These are phyloP conservation scores for Zaprionus vittiger DNA, from an alignment of 1,140 invertebrate species.

Conservation along the genomic window DNA sequence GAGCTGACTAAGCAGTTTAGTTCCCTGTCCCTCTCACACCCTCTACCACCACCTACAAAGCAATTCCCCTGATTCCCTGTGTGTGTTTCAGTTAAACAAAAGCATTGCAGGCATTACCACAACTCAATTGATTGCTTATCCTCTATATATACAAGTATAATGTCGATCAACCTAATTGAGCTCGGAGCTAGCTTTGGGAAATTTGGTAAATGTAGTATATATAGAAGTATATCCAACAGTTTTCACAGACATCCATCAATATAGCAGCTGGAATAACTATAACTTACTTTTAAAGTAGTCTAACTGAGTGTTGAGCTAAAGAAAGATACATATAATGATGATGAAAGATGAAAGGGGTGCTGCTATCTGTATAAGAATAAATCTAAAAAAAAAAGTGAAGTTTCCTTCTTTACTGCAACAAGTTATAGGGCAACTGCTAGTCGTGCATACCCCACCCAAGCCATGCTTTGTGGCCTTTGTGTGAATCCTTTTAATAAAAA, in stretches of 20 bases:
- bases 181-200: not conserved
- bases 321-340: no score
- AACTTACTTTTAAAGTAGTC: no score
- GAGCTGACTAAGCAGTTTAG: slow-evolving; percentile 11
- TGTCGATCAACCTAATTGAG: not conserved
- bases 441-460: not conserved
- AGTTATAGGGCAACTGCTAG: slow-evolving; percentile 1
- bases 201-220: not conserved
- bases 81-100: not conserved
- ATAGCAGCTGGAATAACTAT: no score
- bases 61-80: not conserved
- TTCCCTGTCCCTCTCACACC: not conserved
- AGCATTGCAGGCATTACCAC: not conserved
- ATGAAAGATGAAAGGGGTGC: no score
- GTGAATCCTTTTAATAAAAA: slow-evolving; percentile 56
- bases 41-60: not conserved
- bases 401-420: no score
- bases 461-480: not conserved
- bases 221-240: not conserved
- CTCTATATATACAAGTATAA: not conserved
- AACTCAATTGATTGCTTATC: not conserved
- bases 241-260: not conserved
- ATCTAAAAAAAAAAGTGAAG: no score
- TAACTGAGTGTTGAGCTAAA: no score
- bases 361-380: no score